Base-by-base conservation (phyloP, 2,113 vertebrate species). In the Riparia riparia region DNA sequence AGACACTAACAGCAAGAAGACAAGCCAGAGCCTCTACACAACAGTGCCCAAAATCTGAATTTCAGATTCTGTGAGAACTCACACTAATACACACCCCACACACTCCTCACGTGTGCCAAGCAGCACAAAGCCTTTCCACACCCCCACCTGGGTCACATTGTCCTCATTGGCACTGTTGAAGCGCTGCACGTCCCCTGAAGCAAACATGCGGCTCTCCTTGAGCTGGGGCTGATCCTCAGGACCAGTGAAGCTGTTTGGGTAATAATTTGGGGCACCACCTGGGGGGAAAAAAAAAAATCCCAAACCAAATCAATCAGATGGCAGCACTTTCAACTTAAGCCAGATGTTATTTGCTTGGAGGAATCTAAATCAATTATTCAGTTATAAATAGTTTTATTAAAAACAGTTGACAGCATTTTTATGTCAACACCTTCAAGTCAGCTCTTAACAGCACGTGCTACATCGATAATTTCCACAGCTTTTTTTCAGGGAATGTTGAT, bases 191-290 rank as follows among this genome's bases (percentile, higher is more conserved):
- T 99, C 99, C 4, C 96, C 89, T 1, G 98, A 98, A 44, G 92
- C 92, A 1, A 4, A 69, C 72, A 77, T 29, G 22, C 49, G 79
- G 6, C 98, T 98, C 94, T 99, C 98, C 80, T 97, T 64, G 20
- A 95, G 93, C 2, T 2, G 5, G 3, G 73, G 97, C 90, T 99
- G 98, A 7, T 93, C 94, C 4, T 99, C 98, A 0, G 99, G 99
- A 7, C 98, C 99, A 17, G 98, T 98, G 92, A 99, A 99, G 97
- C 99, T 99, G 94, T 99, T 99, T 29, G 99, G 99, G 54, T 97
- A 99, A 94, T 99, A 99, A 95, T 99, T 99, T 21, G 99, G 99
- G 50, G 99, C 98, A 10, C 99, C 99, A 83, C 99, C 99, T 99
- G 72, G 34, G 73, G 69, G 34, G 73, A 86, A 45, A 42, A 93